Evolutionary conservation across 1,140 invertebrate genomes (phyloP), one percentile per base, ranked within the genome.

Genomic region (Aphelenchoides fujianensis): DNA sequence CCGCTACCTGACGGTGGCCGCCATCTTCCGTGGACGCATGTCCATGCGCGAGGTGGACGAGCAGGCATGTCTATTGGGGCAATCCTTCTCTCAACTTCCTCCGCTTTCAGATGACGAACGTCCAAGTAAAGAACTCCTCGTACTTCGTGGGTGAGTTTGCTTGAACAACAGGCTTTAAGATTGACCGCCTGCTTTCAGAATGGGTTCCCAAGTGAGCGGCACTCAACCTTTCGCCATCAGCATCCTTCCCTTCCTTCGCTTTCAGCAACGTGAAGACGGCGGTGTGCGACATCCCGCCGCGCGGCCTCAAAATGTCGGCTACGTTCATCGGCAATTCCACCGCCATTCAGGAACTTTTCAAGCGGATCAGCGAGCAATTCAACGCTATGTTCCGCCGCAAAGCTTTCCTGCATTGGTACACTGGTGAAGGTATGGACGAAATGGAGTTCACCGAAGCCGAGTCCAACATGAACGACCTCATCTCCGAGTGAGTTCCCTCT

Each of bases 11-110:
- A 96, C 94, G 0, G 92, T 95, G 1, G 94, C 94, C 5, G 91
- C 92, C 54, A 92, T 97, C 79, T 97, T 96, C 90, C 89, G 92
- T 68, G 94, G 89, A 30, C 88, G 92, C 62, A 95, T 97, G 93
- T 95, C 93, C 28, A 96, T 95, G 93, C 74, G 79, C 55, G 80
- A 82, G 35, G 82, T 84, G 2, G 84, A 85, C 55, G 84, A 84
- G 32, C 82, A 83, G 41, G 41, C 23, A 23, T n/a, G n/a, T n/a
- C n/a, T n/a, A 16, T 48, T 23, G 41, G 23, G 23, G 23, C 16
- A 9, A n/a, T 19, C 57, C 12, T 12, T 41, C 57, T 19, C 12
- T 19, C 12, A 48, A 23, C 41, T 48, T 23, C 12, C 23, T 48
- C 23, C 23, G 12, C 23, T 48, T 48, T 30, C 75, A 76, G 67